Evolutionary conservation across 2,113 vertebrate genomes (phyloP), one percentile per base, ranked within the genome.

Genomic region (Eptesicus fuscus): DNA sequence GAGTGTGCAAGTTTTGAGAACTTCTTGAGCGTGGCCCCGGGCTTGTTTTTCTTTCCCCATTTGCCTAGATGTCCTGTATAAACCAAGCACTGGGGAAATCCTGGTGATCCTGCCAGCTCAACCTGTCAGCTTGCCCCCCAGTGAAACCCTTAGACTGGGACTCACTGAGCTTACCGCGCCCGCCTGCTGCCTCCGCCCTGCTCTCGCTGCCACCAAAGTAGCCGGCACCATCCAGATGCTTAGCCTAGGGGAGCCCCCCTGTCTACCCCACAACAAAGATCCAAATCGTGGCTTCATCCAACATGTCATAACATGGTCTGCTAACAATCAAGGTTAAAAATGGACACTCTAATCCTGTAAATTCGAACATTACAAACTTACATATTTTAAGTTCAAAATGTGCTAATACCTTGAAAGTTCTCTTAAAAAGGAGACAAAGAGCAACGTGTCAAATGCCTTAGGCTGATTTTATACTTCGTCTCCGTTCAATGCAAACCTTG

Each of bases 81-180:
- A 49, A n/a, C 65, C 86, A 85, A 44, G 25, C 10, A 20, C 1
- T 16, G 47, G 44, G 7, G 79, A 92, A 94, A 65, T 0, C n/a
- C 82, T 42, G 5, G 23, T 1, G 12, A 74, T 25, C 65, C 12
- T 1, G 0, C 59, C 59, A 51, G 2, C 18, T 56, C 51, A 22
- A n/a, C 77, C n/a, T 35, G 22, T 65, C 59, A 4, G 18, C n/a
- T 22, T 56, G 23, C 44, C 35, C 49, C 49, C 4, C 0, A 4
- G 63, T 0, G 1, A 30, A 69, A 40, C 11, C 44, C 32, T 73
- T 0, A 10, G 10, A 28, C 5, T 3, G 25, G 74, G 35, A 42
- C 53, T 3, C 35, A 16, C 17, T 9, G 23, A 32, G 28, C 13
- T 51, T 3, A 12, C 9, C 8, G 0, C 0, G 2, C 7, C 20